Base-by-base conservation (phyloP, 1,140 invertebrate genomes). In the Bombus terrestris region DNA sequence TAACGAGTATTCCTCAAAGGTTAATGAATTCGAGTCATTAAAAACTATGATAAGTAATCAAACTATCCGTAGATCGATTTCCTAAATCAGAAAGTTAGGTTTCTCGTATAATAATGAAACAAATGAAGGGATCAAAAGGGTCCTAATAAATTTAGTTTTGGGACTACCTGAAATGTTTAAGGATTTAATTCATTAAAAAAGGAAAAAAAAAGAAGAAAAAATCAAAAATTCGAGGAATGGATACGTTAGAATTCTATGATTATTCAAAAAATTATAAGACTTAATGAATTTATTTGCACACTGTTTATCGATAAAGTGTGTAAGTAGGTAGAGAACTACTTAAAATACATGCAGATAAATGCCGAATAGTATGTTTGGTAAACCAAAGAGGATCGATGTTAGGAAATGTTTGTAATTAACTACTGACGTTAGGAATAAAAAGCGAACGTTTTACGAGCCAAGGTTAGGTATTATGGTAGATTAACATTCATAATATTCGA, bases 301-400 rank as follows among this genome's bases (percentile, higher is more conserved):
- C 77, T 25, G 41, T 80, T 72, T 80, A 85, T 73, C 59, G 39
- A 28, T 80, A 66, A 85, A 35, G 59, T 39, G 83, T 85, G 76
- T 85, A 73, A 72, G 57, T 85, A 80, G 74, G 41, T 78, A 68
- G 64, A 43, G 35, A 43, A 64, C 57, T 68, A 78, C 74, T 76
- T 83, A 72, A 68, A 79, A 84, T 72, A 79, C 37, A 47, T 72
- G 72, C n/a, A 47, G 73, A 79, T 22, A 66, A 72, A 62, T 73
- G 62, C 71, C 66, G 53, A 79, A 53, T 72, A 80, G 57, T 80
- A 80, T 72, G 83, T 85, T 80, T 47, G 76, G 76, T 80, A 69
- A 85, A 85, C 83, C 83, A 85, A 85, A 85, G 83, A 85, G 59
- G 59, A 59, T 80, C 76, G 76, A 66, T 62, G 78, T 43, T 73